Base-by-base conservation (phyloP, 2,113 vertebrate genomes). In the Regulus satrapa region DNA sequence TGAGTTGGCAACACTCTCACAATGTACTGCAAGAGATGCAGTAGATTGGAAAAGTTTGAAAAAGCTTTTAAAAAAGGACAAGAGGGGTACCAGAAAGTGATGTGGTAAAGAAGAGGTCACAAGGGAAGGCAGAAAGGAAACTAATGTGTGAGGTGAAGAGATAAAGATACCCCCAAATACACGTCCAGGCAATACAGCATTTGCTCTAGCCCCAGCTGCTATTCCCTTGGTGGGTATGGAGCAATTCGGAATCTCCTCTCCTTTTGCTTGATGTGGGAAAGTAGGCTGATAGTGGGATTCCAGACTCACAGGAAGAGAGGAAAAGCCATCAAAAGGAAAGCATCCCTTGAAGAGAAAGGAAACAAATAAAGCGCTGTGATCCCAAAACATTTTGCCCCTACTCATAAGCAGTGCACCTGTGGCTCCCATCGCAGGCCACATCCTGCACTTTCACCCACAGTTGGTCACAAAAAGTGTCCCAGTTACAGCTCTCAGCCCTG, bases 331-430 rank as follows among this genome's bases (percentile, higher is more conserved):
- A 38, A 84, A 68, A 74, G 3, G 12, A 64, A 84, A 73, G 19
- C 23, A 41, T 4, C 19, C 5, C 28, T 64, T 26, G 20, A 74
- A 25, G 21, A 64, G 15, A 11, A 90, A 51, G 29, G 29, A 38
- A 74, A 76, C 17, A 10, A 6, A 31, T 17, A 1, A 34, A 48
- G 10, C 8, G 5, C 8, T 58, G 23, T 29, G 18, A 34, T 48
- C 43, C 18, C 6, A 4, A 64, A 71, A 72, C 0, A 0, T n/a
- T 85, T 55, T 6, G 3, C 18, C 25, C 10, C 38, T 23, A 1
- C 15, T 55, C 7, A 1, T 28, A 29, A 63, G 51, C 18, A 46
- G 12, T 32, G 48, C 12, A 10, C 29, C 49, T 34, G 13, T 49
- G 41, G 12, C 38, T 68, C 14, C 38, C 16, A 6, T 14, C 8